These are phyloP conservation scores for Epinephelus cyanopodus DNA, from an alignment of 2,113 vertebrate genomes.

Conservation along the genomic window DNA sequence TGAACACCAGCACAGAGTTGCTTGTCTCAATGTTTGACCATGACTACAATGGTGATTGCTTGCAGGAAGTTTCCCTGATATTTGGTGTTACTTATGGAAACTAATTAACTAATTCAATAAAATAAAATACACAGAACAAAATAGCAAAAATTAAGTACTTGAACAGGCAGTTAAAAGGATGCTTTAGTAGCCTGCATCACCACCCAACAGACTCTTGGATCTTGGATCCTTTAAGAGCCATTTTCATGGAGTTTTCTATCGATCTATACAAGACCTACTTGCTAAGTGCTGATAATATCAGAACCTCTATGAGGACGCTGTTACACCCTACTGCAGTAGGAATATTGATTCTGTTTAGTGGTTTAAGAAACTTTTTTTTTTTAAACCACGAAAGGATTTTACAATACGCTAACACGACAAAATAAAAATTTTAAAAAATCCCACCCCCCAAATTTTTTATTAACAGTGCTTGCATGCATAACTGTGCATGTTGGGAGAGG, in stretches of 20 bases:
- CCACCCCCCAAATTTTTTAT: background rate
- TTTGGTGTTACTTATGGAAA: background rate
- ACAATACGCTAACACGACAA: constrained; percentile 37
- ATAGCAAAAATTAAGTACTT: constrained; percentile 1
- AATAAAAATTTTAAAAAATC: constrained; percentile 29
- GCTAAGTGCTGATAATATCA: constrained; percentile 54
- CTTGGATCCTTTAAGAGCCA: constrained; percentile 18
- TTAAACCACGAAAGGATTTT: background rate
- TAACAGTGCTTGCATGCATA: constrained; percentile 69
- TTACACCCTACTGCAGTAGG: constrained; percentile 41
- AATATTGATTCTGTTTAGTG: constrained; percentile 32
- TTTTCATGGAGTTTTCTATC: constrained; percentile 21
- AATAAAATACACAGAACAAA: background rate
- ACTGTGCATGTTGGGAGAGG: constrained; percentile 51
- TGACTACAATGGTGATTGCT: background rate
- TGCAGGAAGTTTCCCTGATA: constrained; percentile 27
- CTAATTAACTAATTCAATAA: too few relatives aligned
- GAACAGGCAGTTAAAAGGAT: constrained; percentile 1
- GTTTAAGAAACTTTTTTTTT: constrained; percentile 33
- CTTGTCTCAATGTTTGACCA: background rate
- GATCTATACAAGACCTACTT: constrained; percentile 12
- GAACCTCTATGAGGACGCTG: constrained; percentile 56
- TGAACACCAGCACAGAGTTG: background rate
- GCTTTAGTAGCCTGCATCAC: constrained; percentile 12
- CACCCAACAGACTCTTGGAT: background rate